phyloP scores from a whole-genome alignment of 2,888 invertebrate species.

The Phengaris arion region DNA sequence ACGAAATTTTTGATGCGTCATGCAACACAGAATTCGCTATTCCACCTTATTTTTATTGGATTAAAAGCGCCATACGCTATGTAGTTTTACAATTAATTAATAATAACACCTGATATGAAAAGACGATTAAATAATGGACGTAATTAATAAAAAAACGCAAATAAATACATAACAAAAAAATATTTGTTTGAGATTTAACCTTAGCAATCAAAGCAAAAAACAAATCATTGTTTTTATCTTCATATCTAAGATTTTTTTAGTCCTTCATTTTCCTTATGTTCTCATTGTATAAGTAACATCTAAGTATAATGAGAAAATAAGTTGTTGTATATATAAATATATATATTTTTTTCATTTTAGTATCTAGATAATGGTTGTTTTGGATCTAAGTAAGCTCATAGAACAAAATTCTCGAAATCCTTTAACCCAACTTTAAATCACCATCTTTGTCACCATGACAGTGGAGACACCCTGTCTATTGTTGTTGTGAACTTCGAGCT shows the following conservation, averaged over 20 bases:
- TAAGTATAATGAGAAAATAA: no score
- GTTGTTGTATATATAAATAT: no score
- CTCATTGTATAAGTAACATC: no score
- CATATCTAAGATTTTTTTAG: neutral
- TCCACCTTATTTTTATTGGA: no score
- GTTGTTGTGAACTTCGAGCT: conserved; percentile 51
- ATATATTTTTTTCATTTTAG: no score
- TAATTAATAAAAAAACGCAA: neutral
- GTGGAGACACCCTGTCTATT: conserved; percentile 39
- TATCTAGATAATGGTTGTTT: neutral
- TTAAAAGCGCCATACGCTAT: no score
- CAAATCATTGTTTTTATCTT: neutral
- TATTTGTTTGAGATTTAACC: neutral
- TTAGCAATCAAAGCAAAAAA: neutral
- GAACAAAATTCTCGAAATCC: conserved; percentile 3
- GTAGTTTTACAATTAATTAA: no score
- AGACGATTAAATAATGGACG: neutral
- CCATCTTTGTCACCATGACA: neutral
- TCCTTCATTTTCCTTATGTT: no score
- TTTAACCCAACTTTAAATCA: neutral
- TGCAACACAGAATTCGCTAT: no score
- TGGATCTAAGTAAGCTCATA: neutral
- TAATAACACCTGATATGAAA: neutral
- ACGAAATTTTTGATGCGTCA: no score
- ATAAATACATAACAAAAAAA: neutral